phyloP scores from a whole-genome alignment of 2,797 vertebrate genomes.

The Sebastes minor region DNA sequence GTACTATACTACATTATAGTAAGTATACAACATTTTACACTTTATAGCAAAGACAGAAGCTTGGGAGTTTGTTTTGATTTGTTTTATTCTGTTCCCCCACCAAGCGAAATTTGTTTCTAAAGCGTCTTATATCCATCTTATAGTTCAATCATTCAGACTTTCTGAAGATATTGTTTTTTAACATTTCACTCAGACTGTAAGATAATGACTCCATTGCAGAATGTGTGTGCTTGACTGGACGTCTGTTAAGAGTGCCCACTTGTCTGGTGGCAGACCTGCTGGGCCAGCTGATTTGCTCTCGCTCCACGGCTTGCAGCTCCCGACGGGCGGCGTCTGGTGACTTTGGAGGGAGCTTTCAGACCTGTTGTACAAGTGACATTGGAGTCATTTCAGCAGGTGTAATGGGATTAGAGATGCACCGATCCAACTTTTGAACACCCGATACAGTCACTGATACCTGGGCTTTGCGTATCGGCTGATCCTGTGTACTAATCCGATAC shows the following conservation, averaged over 20 bases:
- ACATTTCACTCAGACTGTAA: background rate
- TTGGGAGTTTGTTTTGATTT: background rate
- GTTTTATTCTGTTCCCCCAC: conserved; percentile 16
- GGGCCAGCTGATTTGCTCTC: background rate
- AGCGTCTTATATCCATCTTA: background rate
- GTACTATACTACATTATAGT: background rate
- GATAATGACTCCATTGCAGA: background rate
- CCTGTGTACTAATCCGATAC: too few species aligned
- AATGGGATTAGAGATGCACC: too few species aligned
- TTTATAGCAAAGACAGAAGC: conserved; percentile 1
- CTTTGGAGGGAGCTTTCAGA: background rate
- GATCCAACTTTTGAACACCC: too few species aligned
- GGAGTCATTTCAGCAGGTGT: background rate
- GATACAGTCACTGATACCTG: too few species aligned
- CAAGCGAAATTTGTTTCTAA: background rate
- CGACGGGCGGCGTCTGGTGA: background rate
- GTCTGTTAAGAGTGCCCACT: background rate
- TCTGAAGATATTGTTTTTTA: background rate
- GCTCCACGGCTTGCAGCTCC: background rate
- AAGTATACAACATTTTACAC: background rate
- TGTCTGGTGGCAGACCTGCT: conserved; percentile 24
- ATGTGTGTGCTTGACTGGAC: conserved; percentile 7
- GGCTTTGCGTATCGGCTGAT: too few species aligned
- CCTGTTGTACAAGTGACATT: background rate
- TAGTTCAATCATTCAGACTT: background rate